phyloP scores from a whole-genome alignment of 1,140 invertebrate genomes.

The Dermatophagoides farinae region DNA sequence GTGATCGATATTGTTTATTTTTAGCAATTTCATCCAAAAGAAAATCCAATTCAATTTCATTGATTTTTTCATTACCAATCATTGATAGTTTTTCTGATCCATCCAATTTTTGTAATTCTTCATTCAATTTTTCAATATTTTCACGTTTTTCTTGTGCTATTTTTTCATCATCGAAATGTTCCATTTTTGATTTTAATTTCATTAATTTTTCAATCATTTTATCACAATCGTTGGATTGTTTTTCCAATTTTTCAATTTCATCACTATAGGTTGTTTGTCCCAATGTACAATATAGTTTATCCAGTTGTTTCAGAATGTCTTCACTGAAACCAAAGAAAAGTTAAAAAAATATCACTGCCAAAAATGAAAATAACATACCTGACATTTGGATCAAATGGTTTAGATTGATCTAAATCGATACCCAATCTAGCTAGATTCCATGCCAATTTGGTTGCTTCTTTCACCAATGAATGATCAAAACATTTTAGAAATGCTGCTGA shows the following conservation, averaged over 20 bases:
- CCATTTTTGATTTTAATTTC: not conserved
- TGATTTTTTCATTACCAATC: not conserved
- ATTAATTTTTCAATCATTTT: not conserved
- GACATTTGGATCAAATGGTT: not conserved
- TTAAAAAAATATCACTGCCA: too few species aligned
- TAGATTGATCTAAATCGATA: not conserved
- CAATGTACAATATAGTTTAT: not conserved
- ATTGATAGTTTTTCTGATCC: too few species aligned
- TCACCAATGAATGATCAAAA: not conserved
- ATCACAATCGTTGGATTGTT: not conserved
- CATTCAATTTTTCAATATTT: not conserved
- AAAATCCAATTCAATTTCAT: not conserved
- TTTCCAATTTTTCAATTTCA: not conserved
- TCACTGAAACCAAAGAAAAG: not conserved
- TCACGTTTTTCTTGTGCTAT: not conserved
- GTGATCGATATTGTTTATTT: not conserved
- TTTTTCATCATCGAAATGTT: not conserved
- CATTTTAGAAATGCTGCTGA: not conserved
- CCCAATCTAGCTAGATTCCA: not conserved
- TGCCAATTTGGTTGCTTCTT: not conserved
- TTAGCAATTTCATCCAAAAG: not conserved
- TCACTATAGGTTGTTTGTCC: not conserved
- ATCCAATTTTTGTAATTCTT: too few species aligned
- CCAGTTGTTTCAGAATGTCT: not conserved
- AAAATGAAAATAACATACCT: not conserved